Base-by-base conservation (phyloP, 1,140 invertebrate genomes). In the Drosophila watanabei region DNA sequence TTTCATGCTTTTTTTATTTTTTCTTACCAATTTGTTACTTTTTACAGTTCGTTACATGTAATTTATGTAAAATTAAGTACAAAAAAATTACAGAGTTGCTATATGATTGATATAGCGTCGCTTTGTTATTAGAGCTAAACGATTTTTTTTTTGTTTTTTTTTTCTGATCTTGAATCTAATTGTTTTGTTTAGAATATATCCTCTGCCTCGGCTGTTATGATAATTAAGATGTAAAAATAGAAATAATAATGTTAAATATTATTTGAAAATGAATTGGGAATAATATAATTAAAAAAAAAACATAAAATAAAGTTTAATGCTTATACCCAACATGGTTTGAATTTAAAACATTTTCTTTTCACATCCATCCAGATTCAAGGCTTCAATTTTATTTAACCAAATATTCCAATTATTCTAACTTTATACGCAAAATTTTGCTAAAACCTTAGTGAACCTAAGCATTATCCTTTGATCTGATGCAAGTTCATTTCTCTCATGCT, bases 21-120 rank as follows among this genome's bases (percentile, higher is more conserved):
- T 81, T 90, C 86, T 90, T 90, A 90, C 86, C 86, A 90, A 90
- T 90, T 84, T 84, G 76, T 64, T 81, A 83, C 61, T 80, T 87
- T 83, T 79, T 78, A 82, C 79, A 64, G 60, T 88, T 89, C 86
- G 85, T 90, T 89, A 90, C 75, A 82, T 90, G 85, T 89, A 90
- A 89, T 89, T 90, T 90, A 90, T 90, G 85, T 89, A 86, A 82
- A 89, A 90, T 90, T 86, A 76, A 90, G 70, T 88, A 88, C 85
- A 88, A 85, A 81, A 84, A 85, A 85, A 88, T 88, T 89, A 89
- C 85, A 88, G 78, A 88, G 79, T 62, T 87, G 79, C 83, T 79
- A 86, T 86, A 76, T 82, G 70, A 70, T 60, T 66, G 37, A 78
- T 82, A 86, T 82, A 86, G 83, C 83, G 71, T 88, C 85, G 85